These are phyloP conservation scores for Parauchenoglanis punctatus DNA, from an alignment of 2,797 vertebrate species.

Conservation along the genomic window DNA sequence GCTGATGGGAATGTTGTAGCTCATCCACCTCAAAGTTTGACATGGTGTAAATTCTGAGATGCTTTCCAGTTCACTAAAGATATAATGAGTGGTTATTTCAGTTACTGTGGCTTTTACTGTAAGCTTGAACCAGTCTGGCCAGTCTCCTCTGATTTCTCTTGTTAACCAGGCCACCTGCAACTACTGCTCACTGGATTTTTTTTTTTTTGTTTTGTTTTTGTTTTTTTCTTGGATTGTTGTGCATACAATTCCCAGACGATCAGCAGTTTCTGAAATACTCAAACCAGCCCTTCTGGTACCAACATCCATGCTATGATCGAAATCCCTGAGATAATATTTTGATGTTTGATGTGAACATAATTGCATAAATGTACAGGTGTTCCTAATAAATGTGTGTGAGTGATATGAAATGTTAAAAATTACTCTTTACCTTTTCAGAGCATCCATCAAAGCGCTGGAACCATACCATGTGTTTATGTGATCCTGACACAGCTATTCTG, in stretches of 20 bases:
- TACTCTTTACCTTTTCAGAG: constrained; percentile 58
- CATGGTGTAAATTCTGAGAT: background rate
- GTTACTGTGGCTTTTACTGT: background rate
- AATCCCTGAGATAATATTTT: background rate
- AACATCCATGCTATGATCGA: background rate
- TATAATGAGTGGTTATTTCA: background rate
- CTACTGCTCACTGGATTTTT: background rate
- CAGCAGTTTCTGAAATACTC: background rate
- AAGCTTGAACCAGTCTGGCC: background rate
- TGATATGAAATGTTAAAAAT: background rate
- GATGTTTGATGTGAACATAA: background rate
- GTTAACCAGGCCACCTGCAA: background rate
- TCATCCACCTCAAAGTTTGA: background rate
- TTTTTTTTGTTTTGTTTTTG: background rate
- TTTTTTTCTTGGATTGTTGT: background rate
- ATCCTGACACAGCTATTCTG: constrained; percentile 81
- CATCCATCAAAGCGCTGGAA: constrained; percentile 85
- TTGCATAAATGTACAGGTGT: background rate
- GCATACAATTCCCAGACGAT: background rate
- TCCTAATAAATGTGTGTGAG: background rate
- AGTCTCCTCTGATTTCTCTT: background rate
- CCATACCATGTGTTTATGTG: constrained; percentile 85
- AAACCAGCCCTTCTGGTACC: background rate
- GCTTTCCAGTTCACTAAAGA: background rate
- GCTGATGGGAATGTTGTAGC: background rate